Conservation (phyloP, 2,797 vertebrate genomes). For the Cuniculus paca region DNA sequence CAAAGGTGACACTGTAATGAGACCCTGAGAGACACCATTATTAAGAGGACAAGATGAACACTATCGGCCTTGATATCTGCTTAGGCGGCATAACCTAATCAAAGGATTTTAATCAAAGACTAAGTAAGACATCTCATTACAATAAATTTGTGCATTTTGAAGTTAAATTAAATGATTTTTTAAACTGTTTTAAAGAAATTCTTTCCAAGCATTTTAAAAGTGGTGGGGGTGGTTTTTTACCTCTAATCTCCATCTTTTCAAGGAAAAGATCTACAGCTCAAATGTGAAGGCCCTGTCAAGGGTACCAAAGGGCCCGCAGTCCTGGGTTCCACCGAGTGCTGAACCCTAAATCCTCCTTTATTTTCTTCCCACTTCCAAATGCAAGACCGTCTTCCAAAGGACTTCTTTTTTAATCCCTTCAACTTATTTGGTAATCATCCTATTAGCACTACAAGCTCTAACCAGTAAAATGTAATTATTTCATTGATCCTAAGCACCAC, state of each 20-base stretch:
- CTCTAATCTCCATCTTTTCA: not conserved
- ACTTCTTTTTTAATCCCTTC: not conserved
- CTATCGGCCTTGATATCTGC: not conserved
- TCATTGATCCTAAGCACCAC: not conserved
- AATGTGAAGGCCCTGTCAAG: not conserved
- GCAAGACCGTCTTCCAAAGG: not conserved
- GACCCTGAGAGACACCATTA: rapidly evolving
- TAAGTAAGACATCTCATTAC: not conserved
- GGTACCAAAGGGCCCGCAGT: too few species aligned
- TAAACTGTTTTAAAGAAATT: not conserved
- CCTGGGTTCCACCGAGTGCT: not conserved
- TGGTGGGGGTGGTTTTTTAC: not conserved
- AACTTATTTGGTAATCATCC: not conserved
- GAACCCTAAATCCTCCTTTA: not conserved
- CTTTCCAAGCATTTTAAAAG: conserved; percentile 25
- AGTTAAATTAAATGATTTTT: not conserved
- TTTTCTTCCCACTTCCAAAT: not conserved
- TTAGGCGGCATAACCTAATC: not conserved
- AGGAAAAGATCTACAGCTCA: not conserved
- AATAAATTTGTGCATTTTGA: not conserved
- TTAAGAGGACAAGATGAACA: not conserved
- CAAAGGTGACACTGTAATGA: not conserved
- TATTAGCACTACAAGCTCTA: not conserved
- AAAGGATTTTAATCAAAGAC: not conserved
- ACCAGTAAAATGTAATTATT: not conserved